These are phyloP conservation scores for Atherinosoma microstoma DNA, from an alignment of 2,797 vertebrate genomes.

Conservation along the genomic window DNA sequence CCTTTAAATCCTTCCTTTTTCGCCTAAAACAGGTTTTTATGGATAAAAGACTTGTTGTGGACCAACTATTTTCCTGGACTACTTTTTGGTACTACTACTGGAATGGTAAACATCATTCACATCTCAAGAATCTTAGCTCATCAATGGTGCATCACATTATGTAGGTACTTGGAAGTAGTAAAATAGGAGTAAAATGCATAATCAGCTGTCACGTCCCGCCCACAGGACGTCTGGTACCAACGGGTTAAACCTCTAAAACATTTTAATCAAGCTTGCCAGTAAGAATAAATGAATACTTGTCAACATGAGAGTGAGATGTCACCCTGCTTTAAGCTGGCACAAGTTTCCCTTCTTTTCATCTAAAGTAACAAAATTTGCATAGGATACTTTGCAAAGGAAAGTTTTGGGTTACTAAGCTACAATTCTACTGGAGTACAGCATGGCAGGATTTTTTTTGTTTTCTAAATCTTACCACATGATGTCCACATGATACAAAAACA, in stretches of 20 bases:
- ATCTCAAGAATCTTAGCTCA: too few relatives aligned
- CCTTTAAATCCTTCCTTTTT: too few relatives aligned
- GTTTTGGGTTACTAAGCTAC: conserved; percentile 13
- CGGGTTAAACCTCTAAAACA: conserved; percentile 40
- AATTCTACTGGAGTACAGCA: conserved; percentile 55
- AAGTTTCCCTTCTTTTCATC: conserved; percentile 30
- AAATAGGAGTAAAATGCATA: neutral
- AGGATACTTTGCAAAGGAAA: conserved; percentile 27
- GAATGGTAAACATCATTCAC: neutral
- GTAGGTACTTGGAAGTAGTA: neutral
- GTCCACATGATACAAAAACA: conserved; percentile 67
- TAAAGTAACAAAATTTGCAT: conserved; percentile 27
- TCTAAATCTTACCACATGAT: conserved; percentile 70
- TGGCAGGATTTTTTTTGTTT: conserved; percentile 57
- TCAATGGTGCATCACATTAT: too few relatives aligned
- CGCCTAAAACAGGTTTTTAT: too few relatives aligned
- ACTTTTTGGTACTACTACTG: too few relatives aligned
- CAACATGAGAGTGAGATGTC: conserved; percentile 49
- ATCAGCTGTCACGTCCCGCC: too few relatives aligned
- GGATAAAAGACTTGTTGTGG: too few relatives aligned
- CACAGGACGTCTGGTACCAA: neutral
- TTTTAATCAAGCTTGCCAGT: conserved; percentile 37
- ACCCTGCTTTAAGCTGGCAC: conserved; percentile 30
- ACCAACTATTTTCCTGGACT: too few relatives aligned
- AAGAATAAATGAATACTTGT: conserved; percentile 50